Evolutionary conservation across 1,140 invertebrate genomes (phyloP).

Genomic region (Papilio aristodemus): DNA sequence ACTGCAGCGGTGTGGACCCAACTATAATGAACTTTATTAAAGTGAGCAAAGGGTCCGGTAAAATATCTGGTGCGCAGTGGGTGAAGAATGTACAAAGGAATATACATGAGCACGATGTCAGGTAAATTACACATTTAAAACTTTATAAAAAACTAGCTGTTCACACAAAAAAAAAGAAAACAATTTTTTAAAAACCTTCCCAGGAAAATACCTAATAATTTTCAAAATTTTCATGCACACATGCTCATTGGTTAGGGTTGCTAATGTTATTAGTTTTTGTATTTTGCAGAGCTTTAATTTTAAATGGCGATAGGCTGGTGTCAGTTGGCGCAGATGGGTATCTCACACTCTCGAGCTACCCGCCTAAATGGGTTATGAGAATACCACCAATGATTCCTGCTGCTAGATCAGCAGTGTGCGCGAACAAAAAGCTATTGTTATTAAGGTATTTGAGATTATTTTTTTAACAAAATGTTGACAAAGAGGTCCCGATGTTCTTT

Average conservation of each 20-base stretch:
- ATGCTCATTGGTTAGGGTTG: too few relatives aligned
- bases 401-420: constrained; percentile 82
- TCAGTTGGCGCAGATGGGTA: constrained; percentile 91
- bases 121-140: constrained; percentile 49
- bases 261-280: too few relatives aligned
- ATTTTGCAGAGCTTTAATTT: constrained; percentile 82
- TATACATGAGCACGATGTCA: constrained; percentile 92
- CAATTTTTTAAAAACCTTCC: too few relatives aligned
- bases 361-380: constrained; percentile 84
- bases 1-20: constrained; percentile 91
- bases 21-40: constrained; percentile 85
- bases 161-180: background rate
- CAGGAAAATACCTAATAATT: too few relatives aligned
- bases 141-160: background rate
- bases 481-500: too few relatives aligned
- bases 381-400: constrained; percentile 86
- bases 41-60: constrained; percentile 73
- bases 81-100: constrained; percentile 88
- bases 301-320: constrained; percentile 84
- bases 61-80: constrained; percentile 82
- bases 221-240: too few relatives aligned
- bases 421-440: constrained; percentile 82
- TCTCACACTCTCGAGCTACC: constrained; percentile 84
- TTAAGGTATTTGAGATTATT: constrained; percentile 81
- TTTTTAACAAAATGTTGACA: too few relatives aligned